Evolutionary conservation across 2,797 vertebrate genomes (phyloP).

Genomic region (Emys orbicularis): DNA sequence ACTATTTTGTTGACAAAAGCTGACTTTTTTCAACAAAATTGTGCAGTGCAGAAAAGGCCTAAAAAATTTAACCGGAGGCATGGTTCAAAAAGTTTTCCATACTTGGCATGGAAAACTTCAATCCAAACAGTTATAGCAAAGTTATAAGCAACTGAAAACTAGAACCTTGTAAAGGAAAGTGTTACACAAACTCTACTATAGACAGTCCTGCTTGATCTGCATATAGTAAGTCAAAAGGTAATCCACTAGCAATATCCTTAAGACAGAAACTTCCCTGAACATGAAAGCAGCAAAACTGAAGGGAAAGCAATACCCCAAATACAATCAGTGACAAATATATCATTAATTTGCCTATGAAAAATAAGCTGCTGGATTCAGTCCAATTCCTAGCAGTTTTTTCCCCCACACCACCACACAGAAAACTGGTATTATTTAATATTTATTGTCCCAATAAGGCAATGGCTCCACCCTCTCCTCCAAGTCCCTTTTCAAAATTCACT

Average conservation of each 20-base stretch:
- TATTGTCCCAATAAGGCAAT: background rate
- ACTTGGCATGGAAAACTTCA: slow-evolving; percentile 74
- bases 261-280: background rate
- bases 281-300: slow-evolving; percentile 7
- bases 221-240: background rate
- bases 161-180: slow-evolving; percentile 30
- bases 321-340: background rate
- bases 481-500: background rate
- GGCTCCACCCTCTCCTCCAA: background rate
- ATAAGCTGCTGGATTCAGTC: background rate
- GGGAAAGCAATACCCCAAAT: background rate
- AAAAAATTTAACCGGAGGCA: slow-evolving; percentile 45
- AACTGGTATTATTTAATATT: background rate
- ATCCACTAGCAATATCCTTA: background rate
- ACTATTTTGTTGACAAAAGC: too few species aligned
- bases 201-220: background rate
- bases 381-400: background rate
- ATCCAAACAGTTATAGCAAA: slow-evolving; percentile 34
- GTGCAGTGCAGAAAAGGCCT: too few species aligned
- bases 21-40: too few species aligned
- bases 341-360: background rate
- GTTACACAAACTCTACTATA: background rate
- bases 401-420: background rate
- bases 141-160: slow-evolving; percentile 33
- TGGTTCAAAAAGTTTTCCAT: slow-evolving; percentile 44